Conservation (phyloP, 1,140 invertebrate species). For the Dryas iulia region DNA sequence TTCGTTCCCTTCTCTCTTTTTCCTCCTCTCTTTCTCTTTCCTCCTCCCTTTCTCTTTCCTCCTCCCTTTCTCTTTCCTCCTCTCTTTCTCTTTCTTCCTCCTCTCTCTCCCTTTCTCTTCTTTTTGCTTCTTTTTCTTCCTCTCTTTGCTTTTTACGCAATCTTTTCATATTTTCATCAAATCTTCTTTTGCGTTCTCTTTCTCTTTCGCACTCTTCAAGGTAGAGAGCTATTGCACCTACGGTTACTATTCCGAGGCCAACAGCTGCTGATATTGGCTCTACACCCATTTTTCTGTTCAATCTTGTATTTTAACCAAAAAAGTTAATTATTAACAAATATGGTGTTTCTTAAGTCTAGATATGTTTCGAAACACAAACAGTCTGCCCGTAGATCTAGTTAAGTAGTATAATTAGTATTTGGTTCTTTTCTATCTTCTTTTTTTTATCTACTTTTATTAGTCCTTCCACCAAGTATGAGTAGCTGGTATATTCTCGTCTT, state of each 20-base stretch:
- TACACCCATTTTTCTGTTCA: background rate
- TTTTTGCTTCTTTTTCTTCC: background rate
- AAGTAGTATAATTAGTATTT: background rate
- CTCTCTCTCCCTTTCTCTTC: background rate
- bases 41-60: background rate
- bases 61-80: background rate
- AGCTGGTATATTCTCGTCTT: background rate
- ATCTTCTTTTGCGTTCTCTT: background rate
- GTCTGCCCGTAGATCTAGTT: too few species aligned
- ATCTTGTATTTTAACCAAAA: too few species aligned
- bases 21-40: background rate
- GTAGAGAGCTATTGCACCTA: background rate
- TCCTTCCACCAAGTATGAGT: background rate
- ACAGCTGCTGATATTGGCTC: background rate
- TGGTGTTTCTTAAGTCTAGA: background rate
- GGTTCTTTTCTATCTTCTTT: background rate
- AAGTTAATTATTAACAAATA: background rate
- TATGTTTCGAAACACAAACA: too few species aligned
- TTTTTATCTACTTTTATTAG: background rate
- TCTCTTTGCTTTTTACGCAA: background rate
- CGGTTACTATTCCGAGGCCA: background rate
- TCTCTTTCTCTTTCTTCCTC: background rate
- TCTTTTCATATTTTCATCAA: background rate
- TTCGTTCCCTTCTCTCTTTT: background rate
- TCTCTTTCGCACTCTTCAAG: background rate